Evolutionary conservation across 2,113 vertebrate genomes (phyloP).

Genomic region (Catharus bicknelli): DNA sequence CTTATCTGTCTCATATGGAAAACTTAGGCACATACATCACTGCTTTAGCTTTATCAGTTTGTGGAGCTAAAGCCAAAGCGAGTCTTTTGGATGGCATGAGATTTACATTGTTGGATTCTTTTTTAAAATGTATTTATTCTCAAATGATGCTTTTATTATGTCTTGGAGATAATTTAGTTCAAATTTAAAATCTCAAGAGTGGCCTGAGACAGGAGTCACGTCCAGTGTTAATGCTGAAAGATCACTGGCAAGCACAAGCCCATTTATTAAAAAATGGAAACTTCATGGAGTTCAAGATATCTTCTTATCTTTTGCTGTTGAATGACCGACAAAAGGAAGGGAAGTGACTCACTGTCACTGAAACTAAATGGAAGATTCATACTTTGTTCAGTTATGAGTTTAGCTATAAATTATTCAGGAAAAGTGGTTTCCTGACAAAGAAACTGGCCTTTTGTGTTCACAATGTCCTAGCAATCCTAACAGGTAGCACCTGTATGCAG

Average conservation of each 20-base stretch:
- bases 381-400: not conserved
- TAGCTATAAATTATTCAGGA: constrained; percentile 6
- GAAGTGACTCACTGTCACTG: constrained; percentile 28
- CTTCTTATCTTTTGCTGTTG: not conserved
- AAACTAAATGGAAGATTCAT: not conserved
- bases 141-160: not conserved
- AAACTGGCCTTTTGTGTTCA: not conserved
- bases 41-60: not conserved
- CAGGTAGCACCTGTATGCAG: not conserved
- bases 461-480: not conserved
- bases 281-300: not conserved
- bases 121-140: not conserved
- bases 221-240: not conserved
- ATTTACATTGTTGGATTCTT: not conserved
- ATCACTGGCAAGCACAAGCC: not conserved
- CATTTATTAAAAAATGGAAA: not conserved
- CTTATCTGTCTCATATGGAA: not conserved
- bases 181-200: not conserved
- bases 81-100: not conserved
- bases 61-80: not conserved
- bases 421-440: constrained; percentile 1
- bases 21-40: not conserved
- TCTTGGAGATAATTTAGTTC: not conserved
- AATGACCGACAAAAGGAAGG: not conserved
- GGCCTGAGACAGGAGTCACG: not conserved